Base-by-base conservation (phyloP, 1,140 invertebrate genomes). In the Geopemphigus sp. region DNA sequence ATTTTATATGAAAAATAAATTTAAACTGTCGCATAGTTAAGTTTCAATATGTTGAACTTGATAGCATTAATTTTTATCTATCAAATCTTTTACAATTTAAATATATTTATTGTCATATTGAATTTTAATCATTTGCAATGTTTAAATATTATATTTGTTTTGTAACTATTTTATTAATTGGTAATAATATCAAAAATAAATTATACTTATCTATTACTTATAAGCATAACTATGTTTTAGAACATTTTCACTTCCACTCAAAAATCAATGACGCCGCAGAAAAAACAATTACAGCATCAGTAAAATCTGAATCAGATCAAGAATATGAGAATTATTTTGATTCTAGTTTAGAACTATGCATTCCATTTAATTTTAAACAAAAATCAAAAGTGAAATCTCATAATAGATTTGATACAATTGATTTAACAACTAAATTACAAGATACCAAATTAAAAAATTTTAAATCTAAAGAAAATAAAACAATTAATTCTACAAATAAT, bases 301-400 rank as follows among this genome's bases (percentile, higher is more conserved):
- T 22, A 19, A 12, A 61, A 45, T 26, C 26, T 78, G 29, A 0
- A 1, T 24, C 39, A 2, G 22, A 61, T 1, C 11, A 61, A 45
- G 57, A 78, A 19, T 24, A 78, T 22, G 24, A 59, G 17, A 59
- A 26, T 50, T 63, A 19, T 47, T 63, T 39, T 26, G 57, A 78
- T 78, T 78, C 74, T 78, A 78, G 74, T 78, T 47, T 78, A 63
- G 74, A 78, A 78, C n/a, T 78, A 50, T 61, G 47, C 22, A 29
- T 57, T 74, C 22, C 32, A 22, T 57, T 39, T n/a, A n/a, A n/a
- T n/a, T n/a, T n/a, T 47, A 57, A 74, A 74, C 22, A 19, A 17
- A 78, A 29, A 61, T 47, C 57, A 24, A 57, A 76, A 76, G 39
- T 1, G 22, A 39, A 56, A n/a, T 0, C 10, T 73, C 32, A 32